These are phyloP conservation scores for Zapornia atra DNA, from an alignment of 2,113 vertebrate genomes.

Conservation along the genomic window DNA sequence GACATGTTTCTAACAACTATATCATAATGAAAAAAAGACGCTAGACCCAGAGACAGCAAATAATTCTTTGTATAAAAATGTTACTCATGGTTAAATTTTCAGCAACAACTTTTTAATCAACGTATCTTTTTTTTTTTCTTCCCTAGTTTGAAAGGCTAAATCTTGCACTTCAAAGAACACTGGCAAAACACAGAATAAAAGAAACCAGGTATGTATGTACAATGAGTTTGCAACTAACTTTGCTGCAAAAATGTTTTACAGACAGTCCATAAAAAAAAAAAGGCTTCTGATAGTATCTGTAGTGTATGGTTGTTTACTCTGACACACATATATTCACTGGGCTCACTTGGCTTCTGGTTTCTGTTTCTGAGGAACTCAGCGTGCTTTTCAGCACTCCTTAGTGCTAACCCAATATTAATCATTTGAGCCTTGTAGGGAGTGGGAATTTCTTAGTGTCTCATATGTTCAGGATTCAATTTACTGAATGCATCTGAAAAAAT, in stretches of 20 bases:
- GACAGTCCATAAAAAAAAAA: background rate
- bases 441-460: background rate
- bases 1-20: background rate
- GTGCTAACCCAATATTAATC: background rate
- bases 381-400: background rate
- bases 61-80: background rate
- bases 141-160: constrained; percentile 89
- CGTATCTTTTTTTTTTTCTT: constrained; percentile 34
- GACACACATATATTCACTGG: background rate
- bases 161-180: constrained; percentile 86
- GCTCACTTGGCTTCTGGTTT: background rate
- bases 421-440: background rate
- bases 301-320: no score
- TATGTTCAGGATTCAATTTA: background rate
- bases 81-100: background rate
- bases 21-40: background rate
- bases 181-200: constrained; percentile 80
- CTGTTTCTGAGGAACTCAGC: background rate
- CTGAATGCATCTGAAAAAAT: background rate
- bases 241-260: background rate
- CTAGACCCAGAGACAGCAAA: background rate
- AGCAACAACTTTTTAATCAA: background rate
- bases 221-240: background rate
- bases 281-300: background rate
- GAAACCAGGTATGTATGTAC: constrained; percentile 80